Evolutionary conservation across 2,113 vertebrate genomes (phyloP), one percentile per base, ranked within the genome.

Genomic region (Entomyzon cyanotis): DNA sequence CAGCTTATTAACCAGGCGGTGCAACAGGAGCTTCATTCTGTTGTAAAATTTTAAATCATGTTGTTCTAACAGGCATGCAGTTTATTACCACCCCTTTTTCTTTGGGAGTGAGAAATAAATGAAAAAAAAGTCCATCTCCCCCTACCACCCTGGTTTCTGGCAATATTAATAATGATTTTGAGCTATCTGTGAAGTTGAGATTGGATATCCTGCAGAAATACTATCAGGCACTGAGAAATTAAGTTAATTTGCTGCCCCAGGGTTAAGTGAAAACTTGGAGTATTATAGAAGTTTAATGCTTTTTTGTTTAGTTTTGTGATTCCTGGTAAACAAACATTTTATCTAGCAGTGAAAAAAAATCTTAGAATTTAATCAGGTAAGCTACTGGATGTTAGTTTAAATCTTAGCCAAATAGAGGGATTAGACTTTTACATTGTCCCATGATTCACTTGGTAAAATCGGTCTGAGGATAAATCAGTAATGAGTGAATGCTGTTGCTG

Each of bases 1-100:
- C 92, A 91, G 88, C 81, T 95, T 94, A 94, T 94, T 95, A 95
- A 94, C 79, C 78, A 95, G 87, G n/a, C 55, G 3, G 84, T 79
- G 84, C 90, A 93, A 95, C 92, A 95, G 90, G 84, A 92, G 65
- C 68, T 88, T 95, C 47, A 1, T 93, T 90, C 75, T 93, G 59
- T 88, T 79, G 82, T 91, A 71, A 93, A 93, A 90, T 93, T 94
- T 94, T 90, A 91, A 90, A 95, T 95, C 28, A 4, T 70, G 81
- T 94, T 95, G 82, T 94, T 95, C 62, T 90, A 95, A 87, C 78
- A 91, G 81, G 70, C 80, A 83, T 59, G 59, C 62, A 74, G 41
- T 94, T 94, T 85, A 52, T 93, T 31, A 87, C 52, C 30, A 85
- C 75, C 55, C 89, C 67, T 58, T 87, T 53, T 70, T 76, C 67